Evolutionary conservation across 2,888 invertebrate species (phyloP), one percentile per base, ranked within the genome.

Genomic region (Heliconius charithonia): DNA sequence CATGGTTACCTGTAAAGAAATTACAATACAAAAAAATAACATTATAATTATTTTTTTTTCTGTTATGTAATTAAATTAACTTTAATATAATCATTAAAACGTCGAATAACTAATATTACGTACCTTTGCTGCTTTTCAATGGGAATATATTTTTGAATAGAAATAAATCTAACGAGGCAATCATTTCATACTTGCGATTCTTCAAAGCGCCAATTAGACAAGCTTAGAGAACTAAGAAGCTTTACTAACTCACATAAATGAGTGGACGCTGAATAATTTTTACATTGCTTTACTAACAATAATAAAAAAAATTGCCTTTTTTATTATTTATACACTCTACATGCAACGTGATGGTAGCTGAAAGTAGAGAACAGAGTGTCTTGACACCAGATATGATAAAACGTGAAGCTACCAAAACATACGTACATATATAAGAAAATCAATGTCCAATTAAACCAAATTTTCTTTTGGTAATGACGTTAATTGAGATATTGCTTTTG

Each of bases 151-250:
- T 51, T 51, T 7, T 51, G 62, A 73, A 76, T 81, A 84, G 81
- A 78, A 79, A 75, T 70, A 73, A 77, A 78, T 76, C 83, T 88
- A 89, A 89, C 86, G 87, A 88, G 86, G 83, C 85, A 86, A 82
- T 86, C 82, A 82, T 72, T 80, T 78, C 83, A 84, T 81, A 77
- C 82, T 82, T 83, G 74, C 81, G 78, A 81, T 83, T 83, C 82
- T 79, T 82, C 83, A 85, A 84, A 85, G 83, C 78, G 82, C 86
- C 86, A 87, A 87, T 87, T 87, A 87, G 87, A 88, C 81, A 83
- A 85, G 89, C 89, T 91, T 91, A 89, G 83, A 82, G 81, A 83
- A 78, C 67, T 89, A 90, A 90, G 90, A 87, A 86, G 90, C 89
- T 91, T 90, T 86, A 73, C 84, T 82, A 79, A 59, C 51, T 29